Percentiles rank a stretch among this genome's conserved stretches.
Evolutionary conservation across 2,888 invertebrate genomes (phyloP).

Genomic region (Anthophora plumipes): DNA sequence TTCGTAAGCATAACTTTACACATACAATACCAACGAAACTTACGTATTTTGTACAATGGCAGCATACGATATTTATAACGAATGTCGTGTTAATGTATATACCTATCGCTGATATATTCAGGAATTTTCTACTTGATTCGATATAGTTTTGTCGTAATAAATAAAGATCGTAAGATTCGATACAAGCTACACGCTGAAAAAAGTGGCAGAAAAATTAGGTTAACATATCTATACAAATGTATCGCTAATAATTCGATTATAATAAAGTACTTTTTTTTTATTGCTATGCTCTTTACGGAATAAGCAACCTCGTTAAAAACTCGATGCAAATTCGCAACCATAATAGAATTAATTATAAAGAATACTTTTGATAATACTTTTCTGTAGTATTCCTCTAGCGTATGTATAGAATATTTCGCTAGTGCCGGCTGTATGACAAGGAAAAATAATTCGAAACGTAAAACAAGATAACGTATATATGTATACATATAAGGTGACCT

Average conservation of each 20-base stretch:
- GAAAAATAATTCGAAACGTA: constrained; percentile 18
- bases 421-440: not conserved
- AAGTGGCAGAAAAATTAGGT: constrained; percentile 12
- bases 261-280: constrained; percentile 49
- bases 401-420: not conserved
- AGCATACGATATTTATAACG: constrained; percentile 30
- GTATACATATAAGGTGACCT: not conserved
- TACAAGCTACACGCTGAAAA: constrained; percentile 17
- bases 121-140: constrained; percentile 2
- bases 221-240: constrained; percentile 42
- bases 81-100: constrained; percentile 18
- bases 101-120: constrained; percentile 4
- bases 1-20: constrained; percentile 50
- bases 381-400: constrained; percentile 36
- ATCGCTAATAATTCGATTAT: constrained; percentile 15
- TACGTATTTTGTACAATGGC: constrained; percentile 51
- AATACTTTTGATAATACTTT: constrained; percentile 56
- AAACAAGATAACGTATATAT: constrained; percentile 3
- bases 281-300: constrained; percentile 42
- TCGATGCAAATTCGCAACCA: constrained; percentile 19
- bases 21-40: constrained; percentile 32
- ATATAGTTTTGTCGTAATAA: constrained; percentile 28
- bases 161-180: constrained; percentile 23
- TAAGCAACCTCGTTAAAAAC: constrained; percentile 34
- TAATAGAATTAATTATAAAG: constrained; percentile 35